phyloP scores from a whole-genome alignment of 2,797 vertebrate genomes.

The Anniella stebbinsi region DNA sequence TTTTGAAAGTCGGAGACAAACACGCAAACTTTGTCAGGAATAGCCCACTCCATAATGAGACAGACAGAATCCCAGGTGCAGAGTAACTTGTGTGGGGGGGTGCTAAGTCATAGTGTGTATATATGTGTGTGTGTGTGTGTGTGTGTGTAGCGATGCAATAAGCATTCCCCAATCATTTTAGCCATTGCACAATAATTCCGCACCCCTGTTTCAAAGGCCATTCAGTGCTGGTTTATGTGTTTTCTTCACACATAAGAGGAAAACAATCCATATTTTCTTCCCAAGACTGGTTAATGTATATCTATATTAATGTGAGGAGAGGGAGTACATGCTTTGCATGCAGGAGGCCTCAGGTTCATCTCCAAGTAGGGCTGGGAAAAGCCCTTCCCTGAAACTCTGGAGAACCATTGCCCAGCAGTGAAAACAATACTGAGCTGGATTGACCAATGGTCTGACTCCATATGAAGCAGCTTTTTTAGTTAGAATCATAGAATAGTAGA shows the following conservation, averaged over 20 bases:
- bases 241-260: not conserved
- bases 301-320: not conserved
- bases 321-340: not conserved
- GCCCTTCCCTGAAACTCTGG: too few relatives aligned
- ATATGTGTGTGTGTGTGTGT: too few relatives aligned
- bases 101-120: too few relatives aligned
- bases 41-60: not conserved
- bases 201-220: not conserved
- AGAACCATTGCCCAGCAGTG: not conserved
- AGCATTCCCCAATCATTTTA: not conserved
- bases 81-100: not conserved
- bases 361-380: not conserved
- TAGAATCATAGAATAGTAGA: too few relatives aligned
- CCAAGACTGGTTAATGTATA: not conserved
- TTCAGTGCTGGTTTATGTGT: not conserved
- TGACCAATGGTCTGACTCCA: not conserved
- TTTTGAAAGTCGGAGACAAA: not conserved
- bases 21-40: not conserved
- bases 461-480: not conserved
- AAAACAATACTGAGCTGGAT: not conserved
- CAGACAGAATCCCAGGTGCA: not conserved
- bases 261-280: too few relatives aligned
- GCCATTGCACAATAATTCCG: too few relatives aligned
- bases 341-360: not conserved
- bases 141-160: too few relatives aligned